Evolutionary conservation across 64 coral and sea anemone species (phyloP).

Genomic region (Porites australiensis): DNA sequence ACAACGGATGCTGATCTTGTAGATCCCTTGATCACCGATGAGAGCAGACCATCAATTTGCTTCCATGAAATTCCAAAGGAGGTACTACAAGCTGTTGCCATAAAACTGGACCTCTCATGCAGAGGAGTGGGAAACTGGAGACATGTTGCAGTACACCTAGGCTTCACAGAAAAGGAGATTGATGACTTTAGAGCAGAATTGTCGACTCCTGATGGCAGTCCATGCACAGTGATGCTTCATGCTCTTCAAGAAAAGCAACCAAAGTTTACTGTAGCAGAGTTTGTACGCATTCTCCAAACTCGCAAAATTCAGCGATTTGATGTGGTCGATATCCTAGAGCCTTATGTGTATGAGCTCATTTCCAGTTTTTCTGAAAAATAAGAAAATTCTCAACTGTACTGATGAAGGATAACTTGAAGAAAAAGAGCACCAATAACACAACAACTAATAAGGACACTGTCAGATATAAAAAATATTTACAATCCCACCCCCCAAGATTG

Average conservation of each 20-base stretch:
- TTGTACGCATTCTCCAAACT: constrained; percentile 9
- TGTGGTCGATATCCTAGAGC: constrained; percentile 6
- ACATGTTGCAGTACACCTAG: neutral
- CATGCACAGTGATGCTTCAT: neutral
- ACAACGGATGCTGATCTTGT: neutral
- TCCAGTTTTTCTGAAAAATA: neutral
- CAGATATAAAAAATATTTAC: too few species aligned
- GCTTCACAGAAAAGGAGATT: neutral
- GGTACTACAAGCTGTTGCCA: neutral
- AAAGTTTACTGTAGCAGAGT: constrained; percentile 23
- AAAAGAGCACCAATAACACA: too few species aligned
- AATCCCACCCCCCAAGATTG: too few species aligned
- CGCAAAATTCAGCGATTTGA: constrained; percentile 6
- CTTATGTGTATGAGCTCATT: constrained; percentile 1
- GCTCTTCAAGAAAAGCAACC: neutral
- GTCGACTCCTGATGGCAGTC: constrained; percentile 14
- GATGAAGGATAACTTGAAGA: neutral
- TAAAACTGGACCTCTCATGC: neutral
- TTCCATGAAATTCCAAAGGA: constrained; percentile 4
- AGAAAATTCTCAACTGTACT: neutral
- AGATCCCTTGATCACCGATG: constrained; percentile 9
- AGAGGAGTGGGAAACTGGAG: constrained; percentile 3
- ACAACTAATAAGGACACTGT: too few species aligned
- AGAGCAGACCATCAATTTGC: neutral
- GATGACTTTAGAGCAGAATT: neutral